These are phyloP conservation scores for Pandemis heparana DNA, from an alignment of 2,888 invertebrate genomes.

Conservation along the genomic window DNA sequence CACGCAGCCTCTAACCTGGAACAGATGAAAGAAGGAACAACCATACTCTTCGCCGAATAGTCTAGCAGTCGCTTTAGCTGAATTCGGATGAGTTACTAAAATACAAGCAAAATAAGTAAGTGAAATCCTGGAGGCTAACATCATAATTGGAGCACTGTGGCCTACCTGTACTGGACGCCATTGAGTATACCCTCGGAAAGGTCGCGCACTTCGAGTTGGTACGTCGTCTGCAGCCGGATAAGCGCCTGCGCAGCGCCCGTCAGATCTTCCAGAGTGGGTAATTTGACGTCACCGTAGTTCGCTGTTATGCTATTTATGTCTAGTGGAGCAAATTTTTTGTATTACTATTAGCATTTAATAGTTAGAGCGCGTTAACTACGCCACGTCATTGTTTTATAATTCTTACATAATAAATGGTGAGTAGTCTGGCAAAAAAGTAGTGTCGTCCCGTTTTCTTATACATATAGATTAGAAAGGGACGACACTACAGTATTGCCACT, in stretches of 20 bases:
- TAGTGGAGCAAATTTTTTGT: slow-evolving; percentile 77
- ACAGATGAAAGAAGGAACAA: too few species aligned
- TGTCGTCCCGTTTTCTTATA: too few species aligned
- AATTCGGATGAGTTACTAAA: neutral
- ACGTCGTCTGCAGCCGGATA: slow-evolving; percentile 97
- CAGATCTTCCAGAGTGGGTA: slow-evolving; percentile 97
- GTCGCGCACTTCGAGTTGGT: slow-evolving; percentile 94
- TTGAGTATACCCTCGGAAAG: slow-evolving; percentile 92
- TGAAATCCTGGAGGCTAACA: neutral
- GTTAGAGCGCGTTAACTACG: neutral
- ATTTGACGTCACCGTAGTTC: slow-evolving; percentile 90
- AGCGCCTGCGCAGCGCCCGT: slow-evolving; percentile 98
- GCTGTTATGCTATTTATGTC: slow-evolving; percentile 92
- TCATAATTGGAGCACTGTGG: too few species aligned
- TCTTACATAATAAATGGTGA: too few species aligned
- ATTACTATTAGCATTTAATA: neutral
- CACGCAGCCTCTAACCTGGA: too few species aligned
- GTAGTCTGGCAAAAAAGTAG: too few species aligned
- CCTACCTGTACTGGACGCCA: slow-evolving; percentile 85
- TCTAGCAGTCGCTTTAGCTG: too few species aligned
- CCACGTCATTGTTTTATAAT: too few species aligned
- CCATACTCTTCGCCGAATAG: too few species aligned
- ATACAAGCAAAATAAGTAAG: neutral
- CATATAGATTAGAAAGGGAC: too few species aligned
- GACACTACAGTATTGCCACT: too few species aligned